These are phyloP conservation scores for Scomber scombrus DNA, from an alignment of 2,113 vertebrate species.

Conservation along the genomic window DNA sequence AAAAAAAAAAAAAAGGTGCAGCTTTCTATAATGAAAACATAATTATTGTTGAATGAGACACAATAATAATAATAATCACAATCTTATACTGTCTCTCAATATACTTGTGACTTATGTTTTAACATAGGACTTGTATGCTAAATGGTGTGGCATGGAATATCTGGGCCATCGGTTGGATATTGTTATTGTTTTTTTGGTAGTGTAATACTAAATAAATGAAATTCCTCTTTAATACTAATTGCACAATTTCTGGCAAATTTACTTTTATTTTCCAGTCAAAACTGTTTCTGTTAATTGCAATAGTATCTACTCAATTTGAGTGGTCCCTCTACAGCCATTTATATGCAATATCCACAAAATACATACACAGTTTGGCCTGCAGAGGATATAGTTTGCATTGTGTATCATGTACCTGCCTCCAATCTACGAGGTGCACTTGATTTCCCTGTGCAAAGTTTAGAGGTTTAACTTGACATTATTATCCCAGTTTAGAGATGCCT, in stretches of 20 bases:
- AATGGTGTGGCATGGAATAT: no score
- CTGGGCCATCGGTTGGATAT: not conserved
- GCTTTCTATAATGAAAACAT: no score
- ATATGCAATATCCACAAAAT: not conserved
- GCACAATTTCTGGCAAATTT: not conserved
- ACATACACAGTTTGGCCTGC: not conserved
- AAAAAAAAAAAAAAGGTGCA: no score
- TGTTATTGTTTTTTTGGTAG: no score
- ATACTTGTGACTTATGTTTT: no score
- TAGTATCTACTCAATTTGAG: slow-evolving; percentile 18
- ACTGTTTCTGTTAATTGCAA: not conserved
- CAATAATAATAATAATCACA: no score
- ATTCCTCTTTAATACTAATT: no score
- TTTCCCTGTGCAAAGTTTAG: slow-evolving; percentile 64
- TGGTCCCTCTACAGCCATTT: not conserved
- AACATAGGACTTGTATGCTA: no score
- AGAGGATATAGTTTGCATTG: slow-evolving; percentile 4
- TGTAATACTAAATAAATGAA: no score
- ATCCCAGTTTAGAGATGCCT: slow-evolving; percentile 56
- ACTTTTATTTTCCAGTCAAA: not conserved
- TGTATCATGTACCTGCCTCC: slow-evolving; percentile 15
- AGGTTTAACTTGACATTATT: slow-evolving; percentile 65
- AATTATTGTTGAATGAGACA: no score
- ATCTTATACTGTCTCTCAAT: no score
- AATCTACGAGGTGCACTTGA: slow-evolving; percentile 30